phyloP scores from a whole-genome alignment of 2,888 invertebrate genomes.

The Pteria penguin region DNA sequence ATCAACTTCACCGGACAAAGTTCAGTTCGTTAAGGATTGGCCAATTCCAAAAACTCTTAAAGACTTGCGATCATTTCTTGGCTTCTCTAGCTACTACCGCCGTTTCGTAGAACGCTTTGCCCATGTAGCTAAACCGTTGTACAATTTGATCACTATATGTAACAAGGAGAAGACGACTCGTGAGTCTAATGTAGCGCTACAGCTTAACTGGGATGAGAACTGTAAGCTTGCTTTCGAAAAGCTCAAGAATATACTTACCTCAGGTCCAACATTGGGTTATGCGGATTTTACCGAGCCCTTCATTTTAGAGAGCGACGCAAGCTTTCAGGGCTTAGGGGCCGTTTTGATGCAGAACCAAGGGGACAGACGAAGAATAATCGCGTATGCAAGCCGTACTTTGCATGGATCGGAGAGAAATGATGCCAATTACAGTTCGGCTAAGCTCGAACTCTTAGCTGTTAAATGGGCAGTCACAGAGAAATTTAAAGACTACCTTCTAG shows the following conservation, averaged over 20 bases:
- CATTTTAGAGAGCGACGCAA: background rate
- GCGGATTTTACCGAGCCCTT: background rate
- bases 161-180: background rate
- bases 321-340: background rate
- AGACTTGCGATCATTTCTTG: background rate
- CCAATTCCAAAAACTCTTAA: background rate
- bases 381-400: slow-evolving; percentile 41
- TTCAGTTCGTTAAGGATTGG: background rate
- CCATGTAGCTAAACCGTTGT: background rate
- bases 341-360: slow-evolving; percentile 2
- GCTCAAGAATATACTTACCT: background rate
- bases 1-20: background rate
- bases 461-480: slow-evolving; percentile 37
- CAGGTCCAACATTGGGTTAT: background rate
- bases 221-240: background rate
- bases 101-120: background rate
- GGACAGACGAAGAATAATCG: slow-evolving; percentile 21
- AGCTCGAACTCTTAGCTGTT: too few relatives aligned
- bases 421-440: slow-evolving; percentile 42
- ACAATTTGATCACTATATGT: background rate
- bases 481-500: slow-evolving; percentile 32
- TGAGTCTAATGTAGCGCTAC: background rate
- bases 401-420: slow-evolving; percentile 35
- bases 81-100: background rate
- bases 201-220: background rate